Base-by-base conservation (phyloP, 2,888 invertebrate genomes). In the Hirtodrosophila trivittata region DNA sequence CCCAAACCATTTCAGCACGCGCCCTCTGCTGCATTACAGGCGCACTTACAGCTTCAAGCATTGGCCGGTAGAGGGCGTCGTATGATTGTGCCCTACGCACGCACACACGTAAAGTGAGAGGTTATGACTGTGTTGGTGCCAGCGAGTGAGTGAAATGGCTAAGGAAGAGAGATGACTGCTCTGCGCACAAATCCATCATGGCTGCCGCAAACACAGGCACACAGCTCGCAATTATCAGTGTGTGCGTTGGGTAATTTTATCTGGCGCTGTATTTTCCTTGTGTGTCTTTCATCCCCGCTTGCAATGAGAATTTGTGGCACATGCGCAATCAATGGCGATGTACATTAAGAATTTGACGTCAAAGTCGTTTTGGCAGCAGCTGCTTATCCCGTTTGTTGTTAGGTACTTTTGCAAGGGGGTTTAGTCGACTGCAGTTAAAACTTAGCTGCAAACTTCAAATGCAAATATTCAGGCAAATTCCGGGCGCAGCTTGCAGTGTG, bases 371-470 rank as follows among this genome's bases (percentile, higher is more conserved):
- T 12, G 37, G 21, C 52, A 18, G 47, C 76, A 71, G 72, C 72
- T 83, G 65, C 59, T 54, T 41, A 38, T 26, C 10, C 47, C 47
- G 28, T 42, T 57, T 57, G 10, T 26, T 5, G 30, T 35, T 32
- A 43, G 12, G 16, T 50, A 50, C 42, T 45, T 66, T 62, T 45
- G 12, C 18, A 52, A 35, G 38, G 57, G 46, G 45, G 64, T 52
- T 67, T 67, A 64, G 52, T 38, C 38, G 60, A 68, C 43, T 72
- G 86, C 72, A 78, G 84, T 80, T 83, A 75, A 83, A 78, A 75
- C 43, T 83, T 75, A 57, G 55, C 39, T 65, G 72, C 68, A 49
- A 63, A 71, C 52, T 60, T 58, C 46, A 49, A 59, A 66, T 68
- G 84, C 77, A 78, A 78, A 78, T 75, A 60, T 58, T 7, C 0